Base-by-base conservation (phyloP, 1,140 invertebrate genomes). In the Marisa cornuarietis region DNA sequence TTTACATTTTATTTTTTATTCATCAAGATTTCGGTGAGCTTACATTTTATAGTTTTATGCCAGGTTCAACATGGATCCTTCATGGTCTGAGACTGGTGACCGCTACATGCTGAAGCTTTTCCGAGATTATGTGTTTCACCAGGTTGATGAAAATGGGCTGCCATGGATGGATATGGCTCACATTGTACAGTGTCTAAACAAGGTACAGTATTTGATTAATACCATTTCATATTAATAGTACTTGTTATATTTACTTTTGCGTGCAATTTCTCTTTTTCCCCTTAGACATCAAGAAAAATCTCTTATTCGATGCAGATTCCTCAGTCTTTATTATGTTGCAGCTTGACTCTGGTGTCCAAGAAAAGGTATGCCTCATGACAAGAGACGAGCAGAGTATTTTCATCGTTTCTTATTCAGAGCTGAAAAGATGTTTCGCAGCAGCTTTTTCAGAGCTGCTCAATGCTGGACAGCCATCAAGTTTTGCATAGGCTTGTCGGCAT, bases 101-200 rank as follows among this genome's bases (percentile, higher is more conserved):
- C 94, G 97, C 71, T 99, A 99, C 91, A 96, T 99, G 95, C 92
- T 99, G 90, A 99, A 99, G 93, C 92, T 99, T 86, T 99, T 99
- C 92, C 93, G 98, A 82, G 98, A 99, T 92, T 98, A 98, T 90
- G 92, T 99, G 79, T 99, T 99, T 92, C 98, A 99, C 93, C 92
- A 93, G 87, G 95, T 98, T 63, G 95, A 95, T 61, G 94, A 95
- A 83, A 96, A 98, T 90, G 98, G 97, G 52, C 93, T 95, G 78
- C 97, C 98, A 16, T 99, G 97, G 96, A 90, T 99, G 63, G 98
- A 99, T 92, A 94, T 98, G 92, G 95, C 97, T 69, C 98, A 99
- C 90, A 94, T 99, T 80, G 94, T 98, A 24, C 94, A 96, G 87
- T 97, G 95, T 91, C 94, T 99, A 74, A 99, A 99, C 91, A 98